Evolutionary conservation across 2,888 invertebrate species (phyloP).

Genomic region (Scelioninae gen. 1): DNA sequence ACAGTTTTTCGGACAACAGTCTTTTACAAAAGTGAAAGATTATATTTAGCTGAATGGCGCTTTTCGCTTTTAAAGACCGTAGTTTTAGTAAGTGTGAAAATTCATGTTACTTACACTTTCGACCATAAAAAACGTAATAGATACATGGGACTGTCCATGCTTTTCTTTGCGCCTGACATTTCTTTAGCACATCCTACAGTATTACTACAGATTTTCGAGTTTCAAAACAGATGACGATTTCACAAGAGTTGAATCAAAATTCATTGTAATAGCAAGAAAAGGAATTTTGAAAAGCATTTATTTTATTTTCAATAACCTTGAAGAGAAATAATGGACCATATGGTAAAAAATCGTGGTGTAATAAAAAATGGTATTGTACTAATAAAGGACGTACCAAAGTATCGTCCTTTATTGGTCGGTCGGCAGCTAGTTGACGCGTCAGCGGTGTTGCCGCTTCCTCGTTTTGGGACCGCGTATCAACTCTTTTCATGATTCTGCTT

Average conservation of each 20-base stretch:
- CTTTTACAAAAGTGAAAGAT: too few relatives aligned
- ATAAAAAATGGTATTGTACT: not conserved
- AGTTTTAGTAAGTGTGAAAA: constrained; percentile 14
- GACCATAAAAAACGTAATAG: constrained; percentile 17
- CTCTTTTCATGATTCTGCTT: constrained; percentile 67
- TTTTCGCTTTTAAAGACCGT: too few relatives aligned
- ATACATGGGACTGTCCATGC: too few relatives aligned
- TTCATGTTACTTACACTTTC: not conserved
- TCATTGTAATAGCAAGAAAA: too few relatives aligned
- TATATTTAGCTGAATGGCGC: too few relatives aligned
- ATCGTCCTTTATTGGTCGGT: constrained; percentile 54
- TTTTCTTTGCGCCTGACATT: constrained; percentile 5
- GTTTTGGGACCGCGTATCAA: constrained; percentile 51
- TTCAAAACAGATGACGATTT: constrained; percentile 1
- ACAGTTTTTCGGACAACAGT: too few relatives aligned
- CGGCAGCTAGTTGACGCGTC: constrained; percentile 73
- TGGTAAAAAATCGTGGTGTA: too few relatives aligned
- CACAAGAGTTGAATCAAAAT: not conserved
- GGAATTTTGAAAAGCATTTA: too few relatives aligned
- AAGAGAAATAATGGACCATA: too few relatives aligned
- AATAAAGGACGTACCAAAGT: constrained; percentile 28
- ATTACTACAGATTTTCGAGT: not conserved
- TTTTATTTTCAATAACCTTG: too few relatives aligned
- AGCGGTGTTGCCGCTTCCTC: constrained; percentile 79
- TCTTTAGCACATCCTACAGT: not conserved